These are phyloP conservation scores for Plumapathes pennacea DNA, from an alignment of 92 coral and sea anemone species.

Conservation along the genomic window DNA sequence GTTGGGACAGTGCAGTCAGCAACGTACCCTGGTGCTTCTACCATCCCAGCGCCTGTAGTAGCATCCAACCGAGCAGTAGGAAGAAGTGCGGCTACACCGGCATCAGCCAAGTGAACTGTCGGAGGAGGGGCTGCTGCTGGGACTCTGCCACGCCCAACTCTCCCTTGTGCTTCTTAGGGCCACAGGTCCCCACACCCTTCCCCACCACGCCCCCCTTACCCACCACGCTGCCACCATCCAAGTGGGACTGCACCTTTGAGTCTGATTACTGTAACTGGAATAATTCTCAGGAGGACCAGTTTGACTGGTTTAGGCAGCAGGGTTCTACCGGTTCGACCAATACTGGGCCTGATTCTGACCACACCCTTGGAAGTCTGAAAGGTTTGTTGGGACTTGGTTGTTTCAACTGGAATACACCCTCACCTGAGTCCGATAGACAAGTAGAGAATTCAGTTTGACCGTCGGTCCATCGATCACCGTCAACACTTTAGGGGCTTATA, in stretches of 20 bases:
- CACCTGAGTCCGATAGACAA: no score
- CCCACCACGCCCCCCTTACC: conserved; percentile 90
- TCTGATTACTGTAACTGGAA: conserved; percentile 73
- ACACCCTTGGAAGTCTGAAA: conserved; percentile 75
- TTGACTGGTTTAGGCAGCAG: conserved; percentile 61
- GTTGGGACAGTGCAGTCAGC: conserved; percentile 81
- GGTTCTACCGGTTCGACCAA: conserved; percentile 62
- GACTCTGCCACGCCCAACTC: conserved; percentile 80
- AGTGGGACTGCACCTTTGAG: conserved; percentile 93
- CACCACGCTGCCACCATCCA: conserved; percentile 71
- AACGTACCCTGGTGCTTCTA: conserved; percentile 88
- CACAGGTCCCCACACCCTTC: conserved; percentile 92
- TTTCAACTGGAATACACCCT: no score
- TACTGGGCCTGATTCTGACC: conserved; percentile 87
- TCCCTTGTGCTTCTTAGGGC: conserved; percentile 87
- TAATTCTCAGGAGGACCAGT: conserved; percentile 77
- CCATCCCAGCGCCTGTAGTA: conserved; percentile 90
- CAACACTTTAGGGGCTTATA: no score
- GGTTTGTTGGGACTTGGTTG: no score
- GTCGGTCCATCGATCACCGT: no score
- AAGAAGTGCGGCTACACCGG: conserved; percentile 64
- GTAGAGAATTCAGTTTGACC: no score
- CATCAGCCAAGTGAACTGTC: conserved; percentile 53
- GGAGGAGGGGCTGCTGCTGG: conserved; percentile 85
- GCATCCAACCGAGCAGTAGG: conserved; percentile 55